Evolutionary conservation across 2,113 vertebrate species (phyloP).

Genomic region (Malurus melanocephalus): DNA sequence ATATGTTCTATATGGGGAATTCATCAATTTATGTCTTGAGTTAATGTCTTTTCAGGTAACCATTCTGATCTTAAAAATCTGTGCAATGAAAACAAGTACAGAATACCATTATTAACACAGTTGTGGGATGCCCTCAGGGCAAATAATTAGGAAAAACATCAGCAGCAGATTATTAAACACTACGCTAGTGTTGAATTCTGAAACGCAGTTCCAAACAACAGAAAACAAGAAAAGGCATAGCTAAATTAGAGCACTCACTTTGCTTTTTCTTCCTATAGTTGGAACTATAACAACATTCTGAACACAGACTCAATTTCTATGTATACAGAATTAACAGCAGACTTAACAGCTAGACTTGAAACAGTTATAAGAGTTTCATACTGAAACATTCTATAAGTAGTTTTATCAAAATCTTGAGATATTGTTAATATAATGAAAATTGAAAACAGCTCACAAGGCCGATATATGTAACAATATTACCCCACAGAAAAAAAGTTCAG

Average conservation of each 20-base stretch:
- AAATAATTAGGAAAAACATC: constrained; percentile 25
- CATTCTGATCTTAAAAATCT: constrained; percentile 5
- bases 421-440: constrained; percentile 17
- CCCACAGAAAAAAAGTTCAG: neutral
- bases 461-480: constrained; percentile 33
- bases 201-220: constrained; percentile 44
- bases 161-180: constrained; percentile 57
- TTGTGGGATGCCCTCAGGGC: constrained; percentile 17
- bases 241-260: constrained; percentile 22
- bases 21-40: neutral
- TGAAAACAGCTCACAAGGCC: constrained; percentile 31
- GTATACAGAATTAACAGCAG: constrained; percentile 53
- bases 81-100: constrained; percentile 19
- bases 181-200: constrained; percentile 54
- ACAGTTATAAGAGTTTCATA: constrained; percentile 27
- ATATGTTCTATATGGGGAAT: neutral
- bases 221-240: constrained; percentile 33
- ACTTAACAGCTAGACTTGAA: constrained; percentile 47
- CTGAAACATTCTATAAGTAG: constrained; percentile 25
- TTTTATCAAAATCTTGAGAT: constrained; percentile 47
- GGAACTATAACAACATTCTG: constrained; percentile 33
- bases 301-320: constrained; percentile 51
- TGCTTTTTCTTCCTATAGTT: constrained; percentile 32
- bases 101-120: neutral
- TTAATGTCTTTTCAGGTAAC: constrained; percentile 24